Base-by-base conservation (phyloP, 1,140 invertebrate genomes). In the Latrodectus geometricus region DNA sequence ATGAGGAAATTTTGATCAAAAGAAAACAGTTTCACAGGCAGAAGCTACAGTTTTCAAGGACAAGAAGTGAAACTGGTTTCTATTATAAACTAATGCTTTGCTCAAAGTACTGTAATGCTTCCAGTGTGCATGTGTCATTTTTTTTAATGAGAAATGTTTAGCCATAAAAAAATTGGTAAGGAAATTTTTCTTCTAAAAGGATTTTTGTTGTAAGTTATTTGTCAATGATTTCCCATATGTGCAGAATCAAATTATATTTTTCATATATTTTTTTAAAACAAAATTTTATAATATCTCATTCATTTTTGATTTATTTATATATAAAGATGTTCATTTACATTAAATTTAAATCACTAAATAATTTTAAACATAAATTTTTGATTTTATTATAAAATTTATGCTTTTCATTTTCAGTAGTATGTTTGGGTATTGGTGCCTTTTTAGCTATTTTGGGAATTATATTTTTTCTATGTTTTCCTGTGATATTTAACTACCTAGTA, bases 401-500 rank as follows among this genome's bases (percentile, higher is more conserved):
- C 5, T 35, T 35, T 35, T 35, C 35, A 35, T 35, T 35, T 35
- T 65, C 35, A 79, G 85, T 80, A 50, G 52, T 70, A n/a, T 50
- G 23, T 49, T 20, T 87, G 20, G 48, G 54, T 35, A n/a, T 74
- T 61, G 85, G 85, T 74, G 77, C 85, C 76, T 87, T 79, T 21
- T 50, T 80, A 80, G 85, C 77, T n/a, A 54, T 87, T 49, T 9
- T 73, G 4, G 85, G 85, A 73, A 74, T 80, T 50, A 52, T 87
- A 50, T 66, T 80, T 35, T 79, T 80, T 17, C 69, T 87, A 9
- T 87, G 76, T 68, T 87, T 87, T 74, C 85, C 85, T 87, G 68
- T 79, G 76, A 87, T 87, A 79, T 87, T 87, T 79, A 87, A 87
- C 49, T n/a, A 15, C 23, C n/a, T 87, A n/a, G 8, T 87, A 7